Conservation (phyloP, 30 jellyfish, hydroid and myxozoan species). For the Nemopilema nomurai region DNA sequence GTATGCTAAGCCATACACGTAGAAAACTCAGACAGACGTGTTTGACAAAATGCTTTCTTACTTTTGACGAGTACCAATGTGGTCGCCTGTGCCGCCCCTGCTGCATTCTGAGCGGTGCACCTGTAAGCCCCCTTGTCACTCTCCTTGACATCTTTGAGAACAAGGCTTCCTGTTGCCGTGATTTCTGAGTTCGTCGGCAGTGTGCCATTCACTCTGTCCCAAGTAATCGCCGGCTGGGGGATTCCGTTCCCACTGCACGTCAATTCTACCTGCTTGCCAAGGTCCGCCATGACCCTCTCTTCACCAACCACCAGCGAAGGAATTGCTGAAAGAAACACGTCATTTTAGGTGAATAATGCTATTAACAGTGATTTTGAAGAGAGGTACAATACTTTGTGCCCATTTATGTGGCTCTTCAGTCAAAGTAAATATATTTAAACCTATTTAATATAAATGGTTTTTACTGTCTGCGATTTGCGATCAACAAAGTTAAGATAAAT, state of each 20-base stretch:
- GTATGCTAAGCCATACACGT: too few relatives aligned
- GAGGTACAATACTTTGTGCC: too few relatives aligned
- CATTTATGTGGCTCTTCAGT: too few relatives aligned
- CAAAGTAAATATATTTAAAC: too few relatives aligned
- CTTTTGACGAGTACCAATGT: constrained; percentile 8
- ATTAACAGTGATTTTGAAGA: too few relatives aligned
- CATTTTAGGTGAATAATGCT: background rate
- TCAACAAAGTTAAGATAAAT: too few relatives aligned
- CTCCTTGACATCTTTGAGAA: background rate
- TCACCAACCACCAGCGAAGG: background rate
- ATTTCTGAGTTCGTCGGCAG: constrained; percentile 12
- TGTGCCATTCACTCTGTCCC: constrained; percentile 10
- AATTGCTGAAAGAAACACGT: background rate
- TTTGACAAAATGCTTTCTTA: background rate
- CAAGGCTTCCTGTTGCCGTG: constrained; percentile 7
- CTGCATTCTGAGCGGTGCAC: constrained; percentile 23
- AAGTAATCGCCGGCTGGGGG: constrained; percentile 10
- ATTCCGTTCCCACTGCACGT: constrained; percentile 6
- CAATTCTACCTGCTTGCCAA: constrained; percentile 1
- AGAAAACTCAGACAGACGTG: too few relatives aligned
- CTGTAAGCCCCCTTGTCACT: constrained; percentile 12
- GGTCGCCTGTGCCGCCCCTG: constrained; percentile 16
- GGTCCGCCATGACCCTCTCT: background rate
- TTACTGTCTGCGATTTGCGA: too few relatives aligned
- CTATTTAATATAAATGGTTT: too few relatives aligned